phyloP scores from a whole-genome alignment of 2,113 vertebrate species.

The Paracanthobrama guichenoti region DNA sequence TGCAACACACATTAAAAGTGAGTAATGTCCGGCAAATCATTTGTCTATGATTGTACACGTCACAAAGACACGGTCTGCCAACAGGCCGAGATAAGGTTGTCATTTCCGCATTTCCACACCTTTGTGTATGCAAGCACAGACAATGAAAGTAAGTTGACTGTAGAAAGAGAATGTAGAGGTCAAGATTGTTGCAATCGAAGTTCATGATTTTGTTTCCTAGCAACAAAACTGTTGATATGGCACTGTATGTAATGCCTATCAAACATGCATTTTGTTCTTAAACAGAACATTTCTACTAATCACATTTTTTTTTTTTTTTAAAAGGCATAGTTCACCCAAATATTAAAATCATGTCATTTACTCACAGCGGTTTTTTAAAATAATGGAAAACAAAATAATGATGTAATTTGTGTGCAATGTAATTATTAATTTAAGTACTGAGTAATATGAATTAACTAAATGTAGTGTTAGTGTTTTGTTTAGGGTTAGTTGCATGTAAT shows the following conservation, averaged over 20 bases:
- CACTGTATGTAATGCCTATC: not conserved
- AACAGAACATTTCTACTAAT: not conserved
- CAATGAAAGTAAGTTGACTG: not conserved
- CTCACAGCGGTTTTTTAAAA: not conserved
- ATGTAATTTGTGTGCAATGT: too few relatives aligned
- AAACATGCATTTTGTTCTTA: not conserved
- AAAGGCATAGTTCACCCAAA: not conserved
- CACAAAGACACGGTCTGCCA: constrained; percentile 44
- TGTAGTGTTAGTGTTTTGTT: too few relatives aligned
- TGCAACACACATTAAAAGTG: not conserved
- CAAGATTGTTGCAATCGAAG: not conserved
- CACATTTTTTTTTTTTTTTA: not conserved
- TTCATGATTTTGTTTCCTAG: constrained; percentile 5
- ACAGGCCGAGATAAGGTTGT: constrained; percentile 52
- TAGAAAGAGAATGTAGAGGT: not conserved
- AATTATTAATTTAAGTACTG: too few relatives aligned
- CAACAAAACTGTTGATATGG: not conserved
- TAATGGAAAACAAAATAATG: not conserved
- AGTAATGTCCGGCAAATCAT: constrained; percentile 22
- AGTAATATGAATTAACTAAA: too few relatives aligned
- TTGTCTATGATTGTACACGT: constrained; percentile 24
- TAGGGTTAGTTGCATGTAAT: too few relatives aligned
- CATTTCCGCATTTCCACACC: constrained; percentile 45
- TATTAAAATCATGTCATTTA: not conserved
- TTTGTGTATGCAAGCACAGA: not conserved